These are phyloP conservation scores for Yponomeuta plumbellus DNA, from an alignment of 2,888 invertebrate species.

Conservation along the genomic window DNA sequence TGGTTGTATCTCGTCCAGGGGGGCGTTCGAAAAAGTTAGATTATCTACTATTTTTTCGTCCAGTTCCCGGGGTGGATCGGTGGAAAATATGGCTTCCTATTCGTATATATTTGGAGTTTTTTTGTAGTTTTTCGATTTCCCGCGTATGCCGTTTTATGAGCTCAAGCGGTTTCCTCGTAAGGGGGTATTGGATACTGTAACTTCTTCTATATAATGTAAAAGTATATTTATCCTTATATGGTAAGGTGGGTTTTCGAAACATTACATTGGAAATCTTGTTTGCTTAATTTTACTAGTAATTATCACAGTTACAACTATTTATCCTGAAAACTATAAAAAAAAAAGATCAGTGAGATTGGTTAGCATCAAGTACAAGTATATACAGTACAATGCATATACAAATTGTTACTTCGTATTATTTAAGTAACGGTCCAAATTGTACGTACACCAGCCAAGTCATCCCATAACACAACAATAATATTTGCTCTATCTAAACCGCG, in stretches of 20 bases:
- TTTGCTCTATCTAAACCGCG: background rate
- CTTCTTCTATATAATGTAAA: background rate
- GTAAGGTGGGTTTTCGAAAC: background rate
- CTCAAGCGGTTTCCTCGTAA: constrained; percentile 17
- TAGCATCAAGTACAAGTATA: too few species aligned
- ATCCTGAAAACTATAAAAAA: too few species aligned
- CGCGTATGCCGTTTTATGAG: constrained; percentile 17
- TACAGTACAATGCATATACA: too few species aligned
- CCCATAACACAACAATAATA: too few species aligned
- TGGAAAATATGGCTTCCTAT: constrained; percentile 75
- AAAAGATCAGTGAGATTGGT: too few species aligned
- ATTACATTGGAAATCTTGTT: background rate
- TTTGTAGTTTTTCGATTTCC: constrained; percentile 45
- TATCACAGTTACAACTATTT: too few species aligned
- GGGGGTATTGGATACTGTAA: background rate
- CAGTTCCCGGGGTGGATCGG: constrained; percentile 63
- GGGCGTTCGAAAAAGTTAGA: constrained; percentile 72
- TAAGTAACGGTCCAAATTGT: background rate
- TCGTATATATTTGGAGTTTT: constrained; percentile 51
- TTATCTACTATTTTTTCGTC: constrained; percentile 74
- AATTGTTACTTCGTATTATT: too few species aligned
- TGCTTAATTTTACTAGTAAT: too few species aligned
- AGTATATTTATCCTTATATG: background rate
- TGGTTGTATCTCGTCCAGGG: constrained; percentile 46
- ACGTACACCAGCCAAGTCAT: background rate